A percentile compares a stretch with the other conserved stretches of the same genome.
Conservation (phyloP, 2,888 invertebrate species). For the Xylocampa areola region DNA sequence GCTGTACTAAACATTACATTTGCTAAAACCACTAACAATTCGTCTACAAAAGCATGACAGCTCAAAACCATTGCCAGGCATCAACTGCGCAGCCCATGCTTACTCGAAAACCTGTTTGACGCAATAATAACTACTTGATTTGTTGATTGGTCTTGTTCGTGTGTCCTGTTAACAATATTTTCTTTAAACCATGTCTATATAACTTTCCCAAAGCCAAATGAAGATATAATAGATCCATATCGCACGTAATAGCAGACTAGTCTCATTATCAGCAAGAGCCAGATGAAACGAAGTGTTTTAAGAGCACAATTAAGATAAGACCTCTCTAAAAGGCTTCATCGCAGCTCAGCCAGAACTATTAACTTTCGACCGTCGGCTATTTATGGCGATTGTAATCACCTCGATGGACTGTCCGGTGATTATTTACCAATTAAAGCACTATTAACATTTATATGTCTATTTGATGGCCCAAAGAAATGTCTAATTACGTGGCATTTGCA, state of each 20-base stretch:
- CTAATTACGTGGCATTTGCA: slow-evolving; percentile 41
- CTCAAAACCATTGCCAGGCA: not conserved
- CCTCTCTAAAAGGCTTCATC: slow-evolving; percentile 68
- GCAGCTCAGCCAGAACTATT: slow-evolving; percentile 59
- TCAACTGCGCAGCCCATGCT: not conserved
- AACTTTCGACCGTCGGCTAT: slow-evolving; percentile 58
- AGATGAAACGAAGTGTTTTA: slow-evolving; percentile 64
- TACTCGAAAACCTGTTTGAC: not conserved
- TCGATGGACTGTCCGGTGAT: slow-evolving; percentile 46
- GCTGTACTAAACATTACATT: no score
- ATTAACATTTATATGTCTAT: slow-evolving; percentile 55
- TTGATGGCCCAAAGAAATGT: slow-evolving; percentile 52
- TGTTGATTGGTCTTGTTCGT: not conserved
- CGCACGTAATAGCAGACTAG: slow-evolving; percentile 31
- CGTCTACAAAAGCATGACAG: no score
- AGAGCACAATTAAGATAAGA: slow-evolving; percentile 72
- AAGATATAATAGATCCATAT: slow-evolving; percentile 14
- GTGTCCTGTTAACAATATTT: not conserved
- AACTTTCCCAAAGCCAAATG: not conserved
- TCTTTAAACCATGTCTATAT: not conserved
- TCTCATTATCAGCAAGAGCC: slow-evolving; percentile 46
- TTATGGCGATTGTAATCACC: slow-evolving; percentile 59
- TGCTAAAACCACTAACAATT: no score
- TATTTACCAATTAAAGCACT: slow-evolving; percentile 61
- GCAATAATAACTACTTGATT: not conserved